Base-by-base conservation (phyloP, 2,888 invertebrate species). In the Perizoma affinitatum region DNA sequence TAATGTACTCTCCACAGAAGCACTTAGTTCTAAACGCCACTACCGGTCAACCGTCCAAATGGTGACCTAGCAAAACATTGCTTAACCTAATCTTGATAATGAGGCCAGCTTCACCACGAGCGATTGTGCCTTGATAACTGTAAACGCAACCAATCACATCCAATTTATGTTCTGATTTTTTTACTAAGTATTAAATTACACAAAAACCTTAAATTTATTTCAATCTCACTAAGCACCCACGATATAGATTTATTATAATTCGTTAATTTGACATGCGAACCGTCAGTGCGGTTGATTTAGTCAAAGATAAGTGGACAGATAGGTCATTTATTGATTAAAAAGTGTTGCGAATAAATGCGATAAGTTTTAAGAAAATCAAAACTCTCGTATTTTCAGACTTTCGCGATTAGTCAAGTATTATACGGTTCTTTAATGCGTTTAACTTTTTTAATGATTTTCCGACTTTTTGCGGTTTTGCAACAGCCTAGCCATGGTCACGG, bases 201-300 rank as follows among this genome's bases (percentile, higher is more conserved):
- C 52, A 46, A 68, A 67, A 68, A 58, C 67, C 55, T 58, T 66
- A 69, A 62, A 53, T 72, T 68, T 46, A 66, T 72, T 74, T 74
- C 61, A 43, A 66, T 66, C 68, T 77, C 72, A 72, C 72, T 75
- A 73, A 58, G 53, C 67, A 65, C 66, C 58, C 66, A 38, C 58
- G 60, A 58, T 63, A 68, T 56, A 67, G 62, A 65, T 73, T 74
- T 65, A 70, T 69, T 73, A 70, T 74, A 70, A 76, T 75, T 75
- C 71, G 64, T 69, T 66, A 69, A 56, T 66, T 67, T 73, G 73
- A 73, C 73, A 75, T 74, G 74, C 67, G 63, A 52, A 70, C 71
- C 73, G 70, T 69, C 69, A 75, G 62, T 63, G 61, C 36, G 61
- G 58, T 54, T 57, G 58, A 63, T 62, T 63, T 65, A 35, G 54